A percentile compares a stretch with the other conserved stretches of the same genome.
phyloP scores from a whole-genome alignment of 1,140 invertebrate genomes.

The Drosophila simulans region DNA sequence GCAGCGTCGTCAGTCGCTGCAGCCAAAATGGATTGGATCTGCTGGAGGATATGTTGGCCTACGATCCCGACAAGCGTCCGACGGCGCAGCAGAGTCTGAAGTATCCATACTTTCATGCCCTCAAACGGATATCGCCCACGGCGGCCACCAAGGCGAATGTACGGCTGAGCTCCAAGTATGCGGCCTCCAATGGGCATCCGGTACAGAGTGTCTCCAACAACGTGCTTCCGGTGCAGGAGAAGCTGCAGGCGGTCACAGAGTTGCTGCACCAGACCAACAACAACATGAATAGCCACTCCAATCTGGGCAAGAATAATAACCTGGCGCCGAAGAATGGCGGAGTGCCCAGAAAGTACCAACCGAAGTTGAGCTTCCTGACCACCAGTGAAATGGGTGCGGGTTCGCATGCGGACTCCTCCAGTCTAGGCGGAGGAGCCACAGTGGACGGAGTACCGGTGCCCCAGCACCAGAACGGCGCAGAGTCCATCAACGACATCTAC shows the following conservation, averaged over 20 bases:
- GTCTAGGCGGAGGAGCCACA: slow-evolving; percentile 30
- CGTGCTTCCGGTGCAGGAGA: slow-evolving; percentile 83
- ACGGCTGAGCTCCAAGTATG: slow-evolving; percentile 71
- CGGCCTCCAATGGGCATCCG: slow-evolving; percentile 36
- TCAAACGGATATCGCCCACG: slow-evolving; percentile 76
- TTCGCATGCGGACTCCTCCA: slow-evolving; percentile 26
- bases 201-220: slow-evolving; percentile 68
- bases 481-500: slow-evolving; percentile 82
- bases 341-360: slow-evolving; percentile 62
- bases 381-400: slow-evolving; percentile 46
- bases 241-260: slow-evolving; percentile 76
- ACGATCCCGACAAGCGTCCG: slow-evolving; percentile 97
- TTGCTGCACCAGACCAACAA: slow-evolving; percentile 69
- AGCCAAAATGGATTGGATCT: slow-evolving; percentile 93
- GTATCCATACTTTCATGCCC: slow-evolving; percentile 93
- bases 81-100: slow-evolving; percentile 94
- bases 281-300: slow-evolving; percentile 48
- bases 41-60: slow-evolving; percentile 94
- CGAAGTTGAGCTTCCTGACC: slow-evolving; percentile 62
- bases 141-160: slow-evolving; percentile 83
- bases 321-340: slow-evolving; percentile 54
- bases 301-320: slow-evolving; percentile 47
- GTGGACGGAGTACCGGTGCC: slow-evolving; percentile 4
- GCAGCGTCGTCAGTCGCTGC: slow-evolving; percentile 92
- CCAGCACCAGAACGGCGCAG: slow-evolving; percentile 34